phyloP scores from a whole-genome alignment of 2,888 invertebrate species.

The Ischnus inquisitorius region DNA sequence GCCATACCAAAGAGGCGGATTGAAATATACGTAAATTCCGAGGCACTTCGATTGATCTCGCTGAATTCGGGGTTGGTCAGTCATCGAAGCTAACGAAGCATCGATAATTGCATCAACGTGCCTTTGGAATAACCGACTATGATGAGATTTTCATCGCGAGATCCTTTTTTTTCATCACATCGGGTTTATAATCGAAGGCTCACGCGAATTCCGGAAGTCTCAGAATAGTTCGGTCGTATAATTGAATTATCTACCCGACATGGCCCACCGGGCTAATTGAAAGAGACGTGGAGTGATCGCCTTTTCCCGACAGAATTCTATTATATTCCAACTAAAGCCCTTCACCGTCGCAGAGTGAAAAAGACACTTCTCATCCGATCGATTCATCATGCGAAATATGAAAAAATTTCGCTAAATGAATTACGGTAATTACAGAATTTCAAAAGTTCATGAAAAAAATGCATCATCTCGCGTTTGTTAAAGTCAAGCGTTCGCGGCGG shows the following conservation, averaged over 20 bases:
- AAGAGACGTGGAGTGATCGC: slow-evolving; percentile 1
- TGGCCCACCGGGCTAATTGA: neutral
- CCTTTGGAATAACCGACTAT: neutral
- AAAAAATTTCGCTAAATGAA: neutral
- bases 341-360: neutral
- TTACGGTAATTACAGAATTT: neutral
- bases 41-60: neutral
- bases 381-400: neutral
- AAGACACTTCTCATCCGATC: neutral
- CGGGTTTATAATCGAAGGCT: neutral
- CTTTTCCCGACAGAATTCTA: neutral
- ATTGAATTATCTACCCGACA: neutral
- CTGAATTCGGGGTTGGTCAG: neutral
- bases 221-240: neutral
- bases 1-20: neutral
- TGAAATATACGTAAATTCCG: neutral
- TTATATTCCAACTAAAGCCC: neutral
- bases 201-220: neutral
- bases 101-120: neutral
- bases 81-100: neutral
- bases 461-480: neutral
- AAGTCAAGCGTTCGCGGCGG: neutral
- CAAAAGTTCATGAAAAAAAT: neutral
- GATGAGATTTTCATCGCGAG: neutral
- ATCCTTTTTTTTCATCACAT: neutral